Base-by-base conservation (phyloP, 1,140 invertebrate species). In the Zaprionus nigranus region DNA sequence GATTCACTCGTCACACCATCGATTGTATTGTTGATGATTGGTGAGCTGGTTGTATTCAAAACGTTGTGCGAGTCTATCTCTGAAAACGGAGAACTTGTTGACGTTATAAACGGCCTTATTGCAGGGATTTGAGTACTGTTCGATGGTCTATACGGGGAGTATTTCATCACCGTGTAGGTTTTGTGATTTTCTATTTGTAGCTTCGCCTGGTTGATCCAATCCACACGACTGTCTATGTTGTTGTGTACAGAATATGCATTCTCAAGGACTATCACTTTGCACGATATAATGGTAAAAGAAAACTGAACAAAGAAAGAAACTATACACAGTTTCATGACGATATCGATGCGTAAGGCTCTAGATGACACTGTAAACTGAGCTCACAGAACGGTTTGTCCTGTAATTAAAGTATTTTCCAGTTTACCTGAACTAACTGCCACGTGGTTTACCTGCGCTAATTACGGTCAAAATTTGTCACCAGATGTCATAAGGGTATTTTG, bases 131-230 rank as follows among this genome's bases (percentile, higher is more conserved):
- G n/a, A 17, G 38, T 24, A 13, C 7, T 15, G 5, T 66, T 58
- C 38, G 26, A n/a, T 13, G 82, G 76, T 6, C 20, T 67, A 17
- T 78, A 90, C 0, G 79, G 79, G 9, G 46, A 26, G 62, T 86
- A 90, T 22, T 22, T 74, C 34, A 76, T 80, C 0, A 68, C 60
- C 6, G 53, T 64, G 51, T 82, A 80, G 0, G 71, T 43, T 17
- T 78, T 74, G 26, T 81, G 71, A 28, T 74, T 80, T 1, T 20
- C 49, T 15, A 80, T 68, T 5, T 82, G 58, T 5, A 79, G 56
- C 9, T 80, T 80, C 0, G 82, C 70, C 22, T 75, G 26, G 7
- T 26, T 75, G n/a, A 78, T 71, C 76, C 76, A 86, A 22, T 80
- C 73, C n/a, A 82, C 71, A 1, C 69, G 54, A 36, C 40, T 81